These are phyloP conservation scores for Theretra japonica DNA, from an alignment of 2,888 invertebrate species.

Conservation along the genomic window DNA sequence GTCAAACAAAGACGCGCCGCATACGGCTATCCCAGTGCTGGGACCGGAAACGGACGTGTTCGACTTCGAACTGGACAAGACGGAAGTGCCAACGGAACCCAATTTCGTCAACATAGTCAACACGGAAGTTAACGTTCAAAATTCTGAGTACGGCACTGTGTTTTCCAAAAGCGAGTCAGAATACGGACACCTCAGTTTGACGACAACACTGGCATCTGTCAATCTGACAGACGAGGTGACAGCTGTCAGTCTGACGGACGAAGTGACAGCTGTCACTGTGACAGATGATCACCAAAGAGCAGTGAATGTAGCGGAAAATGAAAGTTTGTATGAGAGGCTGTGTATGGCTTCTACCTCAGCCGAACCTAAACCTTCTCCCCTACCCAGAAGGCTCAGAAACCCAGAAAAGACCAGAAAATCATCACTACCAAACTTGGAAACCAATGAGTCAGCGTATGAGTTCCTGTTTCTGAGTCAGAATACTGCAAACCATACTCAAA, in stretches of 20 bases:
- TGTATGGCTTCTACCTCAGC: constrained; percentile 75
- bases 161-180: constrained; percentile 58
- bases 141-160: constrained; percentile 66
- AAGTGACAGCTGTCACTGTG: constrained; percentile 40
- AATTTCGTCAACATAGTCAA: constrained; percentile 75
- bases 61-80: constrained; percentile 64
- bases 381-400: constrained; percentile 58
- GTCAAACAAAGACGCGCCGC: constrained; percentile 77
- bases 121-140: constrained; percentile 59
- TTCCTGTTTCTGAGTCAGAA: constrained; percentile 67
- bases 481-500: constrained; percentile 36
- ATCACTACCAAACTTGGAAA: constrained; percentile 71
- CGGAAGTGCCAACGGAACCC: constrained; percentile 42
- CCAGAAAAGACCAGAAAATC: constrained; percentile 68
- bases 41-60: constrained; percentile 67
- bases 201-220: constrained; percentile 59
- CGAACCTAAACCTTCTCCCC: constrained; percentile 52
- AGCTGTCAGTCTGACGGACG: constrained; percentile 35
- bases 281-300: constrained; percentile 29
- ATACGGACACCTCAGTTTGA: constrained; percentile 76
- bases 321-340: constrained; percentile 67
- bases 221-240: constrained; percentile 41
- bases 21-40: constrained; percentile 74
- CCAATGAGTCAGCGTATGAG: constrained; percentile 68
- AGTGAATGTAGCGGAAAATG: constrained; percentile 37